Conservation (phyloP, 2,797 vertebrate genomes). For the Pogoniulus pusillus region DNA sequence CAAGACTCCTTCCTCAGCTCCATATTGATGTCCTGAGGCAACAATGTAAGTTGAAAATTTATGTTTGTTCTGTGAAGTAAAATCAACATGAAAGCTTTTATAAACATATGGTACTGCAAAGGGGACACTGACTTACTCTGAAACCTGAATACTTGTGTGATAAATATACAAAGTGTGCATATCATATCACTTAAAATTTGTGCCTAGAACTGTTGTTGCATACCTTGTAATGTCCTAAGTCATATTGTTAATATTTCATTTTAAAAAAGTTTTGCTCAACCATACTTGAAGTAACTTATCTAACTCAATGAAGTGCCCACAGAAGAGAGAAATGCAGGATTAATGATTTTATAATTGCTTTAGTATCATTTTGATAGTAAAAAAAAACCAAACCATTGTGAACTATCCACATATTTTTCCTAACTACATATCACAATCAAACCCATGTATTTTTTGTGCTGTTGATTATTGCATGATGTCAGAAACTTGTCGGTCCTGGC, state of each 20-base stretch:
- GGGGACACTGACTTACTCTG: not conserved
- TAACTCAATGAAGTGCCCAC: not conserved
- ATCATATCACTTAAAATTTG: not conserved
- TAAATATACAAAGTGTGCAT: not conserved
- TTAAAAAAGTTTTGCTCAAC: not conserved
- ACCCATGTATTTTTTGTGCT: not conserved
- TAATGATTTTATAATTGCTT: not conserved
- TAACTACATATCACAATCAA: not conserved
- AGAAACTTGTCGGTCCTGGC: not conserved
- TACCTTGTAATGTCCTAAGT: not conserved
- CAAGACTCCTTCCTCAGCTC: constrained; percentile 87
- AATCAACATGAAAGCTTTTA: not conserved
- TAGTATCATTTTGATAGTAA: not conserved
- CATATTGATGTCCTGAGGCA: constrained; percentile 90
- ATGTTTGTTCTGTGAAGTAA: constrained; percentile 60
- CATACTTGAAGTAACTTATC: not conserved
- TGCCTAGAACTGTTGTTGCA: not conserved
- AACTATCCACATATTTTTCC: not conserved
- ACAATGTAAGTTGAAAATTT: constrained; percentile 86
- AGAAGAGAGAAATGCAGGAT: not conserved
- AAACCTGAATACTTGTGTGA: not conserved
- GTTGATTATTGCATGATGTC: not conserved
- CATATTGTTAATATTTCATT: not conserved
- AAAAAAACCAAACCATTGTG: not conserved
- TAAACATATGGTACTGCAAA: not conserved